These are phyloP conservation scores for Drosophila niveifrons DNA, from an alignment of 2,888 invertebrate species.

Conservation along the genomic window DNA sequence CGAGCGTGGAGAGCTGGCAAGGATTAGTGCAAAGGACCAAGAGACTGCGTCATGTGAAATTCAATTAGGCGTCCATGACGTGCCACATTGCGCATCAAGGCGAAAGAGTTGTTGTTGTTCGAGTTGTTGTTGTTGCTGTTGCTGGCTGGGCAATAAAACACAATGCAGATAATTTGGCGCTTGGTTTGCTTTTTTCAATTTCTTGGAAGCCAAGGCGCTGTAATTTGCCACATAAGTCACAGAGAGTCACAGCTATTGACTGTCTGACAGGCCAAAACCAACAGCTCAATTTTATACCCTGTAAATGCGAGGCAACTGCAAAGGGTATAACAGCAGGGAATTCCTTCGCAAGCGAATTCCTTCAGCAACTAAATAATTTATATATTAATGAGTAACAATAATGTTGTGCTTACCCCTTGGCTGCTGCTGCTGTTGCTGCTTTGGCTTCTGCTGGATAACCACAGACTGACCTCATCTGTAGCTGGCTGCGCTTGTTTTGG, in stretches of 20 bases:
- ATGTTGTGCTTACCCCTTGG: background rate
- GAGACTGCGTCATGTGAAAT: constrained; percentile 62
- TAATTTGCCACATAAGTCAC: constrained; percentile 82
- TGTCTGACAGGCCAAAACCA: constrained; percentile 48
- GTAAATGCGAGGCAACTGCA: background rate
- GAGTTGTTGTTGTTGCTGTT: constrained; percentile 14
- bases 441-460: background rate
- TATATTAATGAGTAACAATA: background rate
- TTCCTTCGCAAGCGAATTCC: background rate
- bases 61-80: constrained; percentile 79
- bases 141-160: constrained; percentile 69
- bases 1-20: constrained; percentile 41
- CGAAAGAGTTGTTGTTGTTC: constrained; percentile 45
- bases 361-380: background rate
- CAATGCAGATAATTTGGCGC: constrained; percentile 79
- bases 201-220: constrained; percentile 72
- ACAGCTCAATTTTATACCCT: constrained; percentile 70
- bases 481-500: constrained; percentile 28
- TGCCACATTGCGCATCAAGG: constrained; percentile 60
- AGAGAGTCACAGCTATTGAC: constrained; percentile 48
- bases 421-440: no score
- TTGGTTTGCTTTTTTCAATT: constrained; percentile 69
- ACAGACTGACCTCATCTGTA: constrained; percentile 47
- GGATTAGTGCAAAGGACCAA: constrained; percentile 70
- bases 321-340: background rate